Evolutionary conservation across 2,797 vertebrate species (phyloP).

Genomic region (Pogoniulus pusillus): DNA sequence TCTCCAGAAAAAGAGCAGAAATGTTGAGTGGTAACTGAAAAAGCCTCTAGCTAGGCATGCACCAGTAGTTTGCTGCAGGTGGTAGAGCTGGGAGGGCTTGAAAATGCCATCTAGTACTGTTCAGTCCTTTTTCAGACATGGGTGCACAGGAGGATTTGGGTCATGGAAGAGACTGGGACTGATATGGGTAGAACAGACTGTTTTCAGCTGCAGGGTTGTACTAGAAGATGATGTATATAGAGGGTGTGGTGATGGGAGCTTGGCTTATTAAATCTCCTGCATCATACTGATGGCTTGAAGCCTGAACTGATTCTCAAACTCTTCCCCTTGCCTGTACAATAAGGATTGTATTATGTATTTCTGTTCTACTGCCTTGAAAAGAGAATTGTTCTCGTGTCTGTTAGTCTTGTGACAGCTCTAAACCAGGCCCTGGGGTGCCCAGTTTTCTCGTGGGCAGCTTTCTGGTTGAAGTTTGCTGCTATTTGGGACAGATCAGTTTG

Average conservation of each 20-base stretch:
- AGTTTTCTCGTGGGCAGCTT: conserved; percentile 1
- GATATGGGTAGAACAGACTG: neutral
- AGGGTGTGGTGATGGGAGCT: neutral
- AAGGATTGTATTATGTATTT: neutral
- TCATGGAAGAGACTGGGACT: neutral
- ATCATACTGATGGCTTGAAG: neutral
- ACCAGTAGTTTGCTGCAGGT: neutral
- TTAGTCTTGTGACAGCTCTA: conserved; percentile 26
- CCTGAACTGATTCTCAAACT: neutral
- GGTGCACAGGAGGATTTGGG: neutral
- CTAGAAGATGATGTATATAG: neutral
- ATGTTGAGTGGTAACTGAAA: neutral
- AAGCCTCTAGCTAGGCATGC: neutral
- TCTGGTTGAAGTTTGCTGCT: conserved; percentile 14
- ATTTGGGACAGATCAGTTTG: neutral
- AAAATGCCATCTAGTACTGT: neutral
- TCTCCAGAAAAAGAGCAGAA: neutral
- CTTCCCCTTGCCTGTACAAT: neutral
- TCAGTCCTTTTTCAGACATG: neutral
- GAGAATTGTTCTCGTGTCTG: neutral
- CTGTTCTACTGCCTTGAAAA: neutral
- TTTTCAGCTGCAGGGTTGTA: neutral
- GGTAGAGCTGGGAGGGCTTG: neutral
- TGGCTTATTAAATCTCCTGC: neutral
- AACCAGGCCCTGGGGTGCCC: neutral